A percentile compares a stretch with the other conserved stretches of the same genome.
These are phyloP conservation scores for Leptopilina myrica DNA, from an alignment of 2,888 invertebrate species.

Conservation along the genomic window DNA sequence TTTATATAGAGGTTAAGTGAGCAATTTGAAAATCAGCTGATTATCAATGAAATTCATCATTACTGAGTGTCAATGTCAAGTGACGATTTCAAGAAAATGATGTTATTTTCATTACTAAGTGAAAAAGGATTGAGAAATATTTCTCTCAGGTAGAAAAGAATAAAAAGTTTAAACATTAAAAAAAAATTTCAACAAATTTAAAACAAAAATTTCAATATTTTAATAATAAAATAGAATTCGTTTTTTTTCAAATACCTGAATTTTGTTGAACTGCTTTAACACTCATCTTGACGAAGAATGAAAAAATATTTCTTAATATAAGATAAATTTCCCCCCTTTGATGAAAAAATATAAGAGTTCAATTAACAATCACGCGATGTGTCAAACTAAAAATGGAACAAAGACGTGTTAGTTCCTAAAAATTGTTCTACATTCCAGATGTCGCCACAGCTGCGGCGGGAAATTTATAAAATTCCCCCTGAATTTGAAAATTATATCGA, in stretches of 20 bases:
- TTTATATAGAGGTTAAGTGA: not conserved
- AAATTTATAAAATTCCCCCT: too few relatives aligned
- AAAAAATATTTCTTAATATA: not conserved
- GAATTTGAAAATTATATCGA: too few relatives aligned
- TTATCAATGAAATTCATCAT: constrained; percentile 9
- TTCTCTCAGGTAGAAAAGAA: too few relatives aligned
- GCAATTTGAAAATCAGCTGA: not conserved
- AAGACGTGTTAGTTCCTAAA: too few relatives aligned
- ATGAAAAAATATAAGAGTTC: not conserved
- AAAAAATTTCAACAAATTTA: not conserved
- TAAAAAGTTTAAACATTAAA: too few relatives aligned
- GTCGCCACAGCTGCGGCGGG: too few relatives aligned
- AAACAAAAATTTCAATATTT: not conserved
- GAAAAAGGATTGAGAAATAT: too few relatives aligned
- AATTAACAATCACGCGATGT: not conserved
- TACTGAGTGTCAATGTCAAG: not conserved
- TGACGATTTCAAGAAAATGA: not conserved
- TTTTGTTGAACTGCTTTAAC: not conserved
- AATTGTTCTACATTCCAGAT: too few relatives aligned
- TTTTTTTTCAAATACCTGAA: constrained; percentile 16
- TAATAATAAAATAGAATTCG: not conserved
- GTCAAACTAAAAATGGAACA: too few relatives aligned
- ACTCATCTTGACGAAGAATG: not conserved
- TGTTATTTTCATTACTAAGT: too few relatives aligned
- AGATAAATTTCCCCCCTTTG: not conserved